Evolutionary conservation across 2,113 vertebrate species (phyloP).

Genomic region (Bettongia penicillata): DNA sequence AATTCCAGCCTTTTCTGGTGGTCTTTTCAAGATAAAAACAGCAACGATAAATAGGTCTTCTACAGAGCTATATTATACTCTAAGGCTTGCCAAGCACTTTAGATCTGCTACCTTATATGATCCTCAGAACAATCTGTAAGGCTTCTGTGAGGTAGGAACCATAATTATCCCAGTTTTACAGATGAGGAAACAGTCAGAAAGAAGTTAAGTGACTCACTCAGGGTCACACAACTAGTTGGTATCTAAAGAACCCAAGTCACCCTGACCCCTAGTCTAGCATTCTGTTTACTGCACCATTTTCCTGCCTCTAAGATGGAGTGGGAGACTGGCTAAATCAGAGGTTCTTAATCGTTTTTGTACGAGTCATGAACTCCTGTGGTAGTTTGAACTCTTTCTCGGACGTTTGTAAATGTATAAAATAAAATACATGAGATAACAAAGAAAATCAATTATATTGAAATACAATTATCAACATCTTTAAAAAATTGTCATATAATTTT

Average conservation of each 20-base stretch:
- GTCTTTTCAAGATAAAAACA: too few species aligned
- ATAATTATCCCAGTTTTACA: neutral
- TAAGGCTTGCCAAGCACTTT: neutral
- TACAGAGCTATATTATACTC: neutral
- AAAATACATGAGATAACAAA: neutral
- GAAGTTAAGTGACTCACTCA: neutral
- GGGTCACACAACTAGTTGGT: neutral
- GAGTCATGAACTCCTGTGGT: neutral
- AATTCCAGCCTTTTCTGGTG: neutral
- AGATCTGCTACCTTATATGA: neutral
- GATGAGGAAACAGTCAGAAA: neutral
- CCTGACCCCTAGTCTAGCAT: neutral
- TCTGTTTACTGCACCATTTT: neutral
- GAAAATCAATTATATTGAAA: neutral
- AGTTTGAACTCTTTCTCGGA: too few species aligned
- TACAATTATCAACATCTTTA: slow-evolving; percentile 24
- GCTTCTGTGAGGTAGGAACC: neutral
- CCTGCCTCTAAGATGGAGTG: too few species aligned
- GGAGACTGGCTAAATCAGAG: neutral
- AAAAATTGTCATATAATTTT: neutral
- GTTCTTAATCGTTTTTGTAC: too few species aligned
- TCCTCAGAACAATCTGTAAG: neutral
- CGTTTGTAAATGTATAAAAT: neutral
- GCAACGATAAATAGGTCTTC: neutral
- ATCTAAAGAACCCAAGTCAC: neutral